phyloP scores from a whole-genome alignment of 2,113 vertebrate genomes.

The Urocolius indicus region DNA sequence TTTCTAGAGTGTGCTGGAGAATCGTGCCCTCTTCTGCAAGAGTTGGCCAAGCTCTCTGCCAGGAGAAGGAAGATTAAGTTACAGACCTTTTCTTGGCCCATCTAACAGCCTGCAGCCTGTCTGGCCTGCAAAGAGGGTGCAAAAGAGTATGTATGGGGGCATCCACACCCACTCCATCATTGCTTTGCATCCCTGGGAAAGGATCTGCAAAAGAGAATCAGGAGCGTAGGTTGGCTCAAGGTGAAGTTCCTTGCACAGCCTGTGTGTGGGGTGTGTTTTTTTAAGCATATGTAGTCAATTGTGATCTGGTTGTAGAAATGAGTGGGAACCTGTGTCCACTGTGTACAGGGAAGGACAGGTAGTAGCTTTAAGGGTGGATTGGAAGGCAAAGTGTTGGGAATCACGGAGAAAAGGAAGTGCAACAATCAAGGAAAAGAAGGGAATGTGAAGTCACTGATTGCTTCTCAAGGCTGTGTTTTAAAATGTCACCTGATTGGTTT shows the following conservation, averaged over 20 bases:
- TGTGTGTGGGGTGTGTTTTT: not conserved
- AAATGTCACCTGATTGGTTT: constrained; percentile 33
- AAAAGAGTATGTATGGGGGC: not conserved
- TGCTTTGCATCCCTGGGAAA: not conserved
- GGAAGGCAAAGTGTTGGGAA: not conserved
- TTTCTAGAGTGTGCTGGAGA: not conserved
- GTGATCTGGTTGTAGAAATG: not conserved
- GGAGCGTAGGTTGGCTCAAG: not conserved
- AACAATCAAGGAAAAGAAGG: not conserved
- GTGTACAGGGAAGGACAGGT: not conserved
- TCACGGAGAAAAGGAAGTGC: not conserved
- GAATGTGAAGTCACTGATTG: constrained; percentile 38
- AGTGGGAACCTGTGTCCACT: not conserved
- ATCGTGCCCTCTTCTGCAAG: not conserved
- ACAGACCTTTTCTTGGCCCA: not conserved
- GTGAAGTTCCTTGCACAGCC: not conserved
- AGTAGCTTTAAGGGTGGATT: not conserved
- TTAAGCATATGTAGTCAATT: not conserved
- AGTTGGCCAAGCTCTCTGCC: not conserved
- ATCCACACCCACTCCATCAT: not conserved
- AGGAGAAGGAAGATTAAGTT: not conserved
- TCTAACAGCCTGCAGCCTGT: not conserved
- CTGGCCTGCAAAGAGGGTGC: not conserved
- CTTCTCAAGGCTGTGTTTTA: constrained; percentile 40
- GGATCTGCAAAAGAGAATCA: not conserved